Evolutionary conservation across 2,888 invertebrate species (phyloP).

Genomic region (Bellardia pandia): DNA sequence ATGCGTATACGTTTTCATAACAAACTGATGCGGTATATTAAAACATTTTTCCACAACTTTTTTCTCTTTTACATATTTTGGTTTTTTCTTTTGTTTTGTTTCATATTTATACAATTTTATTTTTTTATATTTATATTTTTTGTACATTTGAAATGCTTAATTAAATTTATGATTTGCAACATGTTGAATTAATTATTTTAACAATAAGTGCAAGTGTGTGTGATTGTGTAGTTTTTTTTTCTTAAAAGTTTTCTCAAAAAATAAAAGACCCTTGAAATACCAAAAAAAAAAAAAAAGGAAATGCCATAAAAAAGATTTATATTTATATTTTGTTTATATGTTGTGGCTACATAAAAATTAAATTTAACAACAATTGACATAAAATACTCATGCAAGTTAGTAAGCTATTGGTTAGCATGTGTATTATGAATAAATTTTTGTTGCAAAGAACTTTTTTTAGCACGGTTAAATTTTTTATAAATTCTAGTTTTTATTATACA

Average conservation of each 20-base stretch:
- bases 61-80: background rate
- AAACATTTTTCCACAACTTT: background rate
- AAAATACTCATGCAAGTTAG: background rate
- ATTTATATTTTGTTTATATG: background rate
- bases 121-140: background rate
- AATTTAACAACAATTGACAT: background rate
- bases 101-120: background rate
- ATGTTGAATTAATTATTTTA: conserved; percentile 48
- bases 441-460: too few relatives aligned
- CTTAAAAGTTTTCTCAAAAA: background rate
- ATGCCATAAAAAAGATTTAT: background rate
- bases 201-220: background rate
- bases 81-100: background rate
- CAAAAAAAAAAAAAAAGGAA: background rate
- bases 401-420: too few relatives aligned
- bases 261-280: conserved; percentile 12
- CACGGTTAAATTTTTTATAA: too few relatives aligned
- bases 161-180: conserved; percentile 45
- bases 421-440: too few relatives aligned
- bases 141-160: conserved; percentile 26
- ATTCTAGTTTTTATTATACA: too few relatives aligned
- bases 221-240: background rate
- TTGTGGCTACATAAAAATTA: background rate
- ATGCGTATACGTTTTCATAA: conserved; percentile 27
- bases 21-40: conserved; percentile 12